A percentile compares a stretch with the other conserved stretches of the same genome.
These are phyloP conservation scores for Magallana ariakensis DNA, from an alignment of 1,140 invertebrate species.

Conservation along the genomic window DNA sequence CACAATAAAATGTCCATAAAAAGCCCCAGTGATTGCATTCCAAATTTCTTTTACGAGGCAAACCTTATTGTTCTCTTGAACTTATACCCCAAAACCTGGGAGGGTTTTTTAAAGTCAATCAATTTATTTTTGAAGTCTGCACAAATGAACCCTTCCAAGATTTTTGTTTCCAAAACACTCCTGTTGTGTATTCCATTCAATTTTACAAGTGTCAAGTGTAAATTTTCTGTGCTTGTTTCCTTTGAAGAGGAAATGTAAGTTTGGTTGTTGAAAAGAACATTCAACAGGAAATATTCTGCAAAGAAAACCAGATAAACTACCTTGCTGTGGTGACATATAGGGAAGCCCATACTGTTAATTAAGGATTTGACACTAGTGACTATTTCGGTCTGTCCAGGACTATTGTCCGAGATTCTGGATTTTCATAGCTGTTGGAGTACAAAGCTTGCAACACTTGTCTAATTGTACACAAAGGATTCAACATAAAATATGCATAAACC, in stretches of 20 bases:
- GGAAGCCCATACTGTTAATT: not conserved
- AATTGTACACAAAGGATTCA: not conserved
- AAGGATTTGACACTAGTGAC: constrained; percentile 10
- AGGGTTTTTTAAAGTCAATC: constrained; percentile 17
- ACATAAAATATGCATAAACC: not conserved
- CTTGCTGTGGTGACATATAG: not conserved
- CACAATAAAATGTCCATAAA: constrained; percentile 35
- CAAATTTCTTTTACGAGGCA: not conserved
- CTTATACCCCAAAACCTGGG: not conserved
- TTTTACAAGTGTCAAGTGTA: constrained; percentile 20
- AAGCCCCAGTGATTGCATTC: constrained; percentile 17
- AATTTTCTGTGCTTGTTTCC: constrained; percentile 27
- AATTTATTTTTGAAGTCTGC: constrained; percentile 13
- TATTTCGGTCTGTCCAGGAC: not conserved
- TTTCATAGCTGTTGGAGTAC: not conserved
- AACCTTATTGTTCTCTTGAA: constrained; percentile 13
- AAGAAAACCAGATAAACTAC: not conserved
- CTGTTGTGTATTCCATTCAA: constrained; percentile 22
- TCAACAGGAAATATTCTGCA: constrained; percentile 19
- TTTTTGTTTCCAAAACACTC: not conserved
- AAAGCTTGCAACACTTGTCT: not conserved
- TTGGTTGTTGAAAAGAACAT: not conserved
- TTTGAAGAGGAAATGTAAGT: constrained; percentile 24
- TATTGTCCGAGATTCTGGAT: not conserved
- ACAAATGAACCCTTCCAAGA: not conserved